Evolutionary conservation across 64 coral and sea anemone species (phyloP).

Genomic region (Dendronephthya gigantea): DNA sequence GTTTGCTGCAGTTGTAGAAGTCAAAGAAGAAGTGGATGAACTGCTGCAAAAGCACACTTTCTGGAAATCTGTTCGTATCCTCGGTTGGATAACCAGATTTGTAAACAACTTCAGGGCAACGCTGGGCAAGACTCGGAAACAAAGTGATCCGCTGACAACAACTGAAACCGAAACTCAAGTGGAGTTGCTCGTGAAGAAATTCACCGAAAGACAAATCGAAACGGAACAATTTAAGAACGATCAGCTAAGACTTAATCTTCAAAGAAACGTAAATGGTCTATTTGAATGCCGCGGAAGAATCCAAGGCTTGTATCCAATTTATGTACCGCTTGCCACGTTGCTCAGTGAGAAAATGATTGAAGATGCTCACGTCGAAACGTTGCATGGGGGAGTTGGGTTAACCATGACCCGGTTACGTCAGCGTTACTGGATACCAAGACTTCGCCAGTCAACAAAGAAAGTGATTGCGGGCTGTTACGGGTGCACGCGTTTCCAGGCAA

Average conservation of each 20-base stretch:
- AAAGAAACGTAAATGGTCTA: conserved; percentile 26
- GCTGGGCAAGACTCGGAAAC: too few relatives aligned
- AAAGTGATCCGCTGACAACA: too few relatives aligned
- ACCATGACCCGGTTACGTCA: too few relatives aligned
- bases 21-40: neutral
- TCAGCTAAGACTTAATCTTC: conserved; percentile 16
- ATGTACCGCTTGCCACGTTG: neutral
- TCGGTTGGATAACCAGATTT: too few relatives aligned
- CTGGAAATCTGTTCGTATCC: too few relatives aligned
- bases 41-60: too few relatives aligned
- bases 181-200: too few relatives aligned
- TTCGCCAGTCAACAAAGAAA: too few relatives aligned
- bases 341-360: neutral
- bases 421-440: too few relatives aligned
- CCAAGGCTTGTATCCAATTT: conserved; percentile 34
- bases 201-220: neutral
- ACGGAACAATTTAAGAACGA: conserved; percentile 38
- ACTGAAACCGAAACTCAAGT: neutral
- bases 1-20: neutral
- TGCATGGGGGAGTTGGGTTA: neutral
- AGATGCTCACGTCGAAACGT: neutral
- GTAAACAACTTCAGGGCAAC: too few relatives aligned
- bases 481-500: too few relatives aligned
- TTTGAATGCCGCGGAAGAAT: conserved; percentile 37
- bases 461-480: too few relatives aligned